A percentile compares a stretch with the other conserved stretches of the same genome.
phyloP scores from a whole-genome alignment of 2,113 vertebrate genomes.

The Chaenocephalus aceratus region DNA sequence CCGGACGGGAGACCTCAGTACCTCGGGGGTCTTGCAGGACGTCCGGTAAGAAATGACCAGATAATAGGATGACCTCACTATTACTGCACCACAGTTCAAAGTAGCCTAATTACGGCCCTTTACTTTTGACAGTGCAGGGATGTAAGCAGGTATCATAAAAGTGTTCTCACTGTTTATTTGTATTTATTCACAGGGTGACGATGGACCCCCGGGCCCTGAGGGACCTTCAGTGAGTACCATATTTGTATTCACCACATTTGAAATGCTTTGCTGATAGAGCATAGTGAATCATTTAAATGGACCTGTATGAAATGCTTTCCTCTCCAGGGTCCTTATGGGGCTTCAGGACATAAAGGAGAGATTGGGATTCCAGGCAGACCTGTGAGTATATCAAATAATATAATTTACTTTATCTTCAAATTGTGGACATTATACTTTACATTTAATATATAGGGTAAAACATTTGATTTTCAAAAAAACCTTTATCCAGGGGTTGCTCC shows the following conservation, averaged over 20 bases:
- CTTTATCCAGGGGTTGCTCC: too few species aligned
- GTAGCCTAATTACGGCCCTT: too few species aligned
- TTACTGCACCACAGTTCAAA: background rate
- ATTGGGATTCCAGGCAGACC: conserved; percentile 95
- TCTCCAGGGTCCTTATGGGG: conserved; percentile 86
- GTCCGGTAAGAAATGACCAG: conserved; percentile 55
- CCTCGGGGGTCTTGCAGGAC: conserved; percentile 67
- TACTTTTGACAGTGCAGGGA: background rate
- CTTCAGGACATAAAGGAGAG: conserved; percentile 91
- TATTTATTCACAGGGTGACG: conserved; percentile 70
- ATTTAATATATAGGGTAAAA: too few species aligned
- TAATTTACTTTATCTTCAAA: too few species aligned
- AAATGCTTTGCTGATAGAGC: background rate
- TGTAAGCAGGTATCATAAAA: background rate
- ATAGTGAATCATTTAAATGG: background rate
- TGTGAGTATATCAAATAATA: conserved; percentile 79
- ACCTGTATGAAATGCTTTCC: background rate
- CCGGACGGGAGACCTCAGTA: conserved; percentile 76
- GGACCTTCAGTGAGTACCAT: conserved; percentile 76
- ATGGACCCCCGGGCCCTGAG: conserved; percentile 72
- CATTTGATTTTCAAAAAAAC: too few species aligned
- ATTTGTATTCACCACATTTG: background rate
- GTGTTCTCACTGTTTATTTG: background rate
- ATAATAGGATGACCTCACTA: background rate
- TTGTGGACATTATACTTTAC: too few species aligned